Percentiles rank a stretch among this genome's conserved stretches.
Evolutionary conservation across 64 coral and sea anemone genomes (phyloP).

Genomic region (Pocillopora verrucosa): DNA sequence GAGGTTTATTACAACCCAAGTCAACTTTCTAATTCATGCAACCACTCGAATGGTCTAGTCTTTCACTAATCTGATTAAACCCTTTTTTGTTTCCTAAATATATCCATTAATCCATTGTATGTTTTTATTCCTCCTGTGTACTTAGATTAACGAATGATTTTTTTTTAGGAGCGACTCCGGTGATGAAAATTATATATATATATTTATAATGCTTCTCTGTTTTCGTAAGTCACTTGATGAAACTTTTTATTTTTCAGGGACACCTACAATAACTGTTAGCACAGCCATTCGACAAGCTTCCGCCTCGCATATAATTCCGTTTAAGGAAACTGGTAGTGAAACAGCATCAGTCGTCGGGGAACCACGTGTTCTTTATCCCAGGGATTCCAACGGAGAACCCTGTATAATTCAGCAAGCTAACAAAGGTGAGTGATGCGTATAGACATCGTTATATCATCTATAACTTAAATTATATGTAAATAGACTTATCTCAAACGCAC

Average conservation of each 20-base stretch:
- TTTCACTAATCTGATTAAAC: too few species aligned
- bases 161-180: neutral
- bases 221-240: too few species aligned
- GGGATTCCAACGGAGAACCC: neutral
- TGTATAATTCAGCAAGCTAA: neutral
- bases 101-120: too few species aligned
- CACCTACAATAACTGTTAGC: neutral
- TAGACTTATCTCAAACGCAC: too few species aligned
- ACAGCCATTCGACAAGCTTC: constrained; percentile 6
- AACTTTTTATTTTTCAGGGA: neutral
- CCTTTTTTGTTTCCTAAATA: neutral
- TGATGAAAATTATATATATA: too few species aligned
- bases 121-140: too few species aligned
- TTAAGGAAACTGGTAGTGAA: constrained; percentile 13
- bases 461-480: too few species aligned
- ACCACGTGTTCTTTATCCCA: neutral
- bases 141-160: neutral
- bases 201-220: too few species aligned
- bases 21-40: too few species aligned
- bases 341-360: neutral
- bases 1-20: too few species aligned
- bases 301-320: constrained; percentile 1
- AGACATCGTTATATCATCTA: too few species aligned
- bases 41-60: too few species aligned
- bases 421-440: neutral